Percentiles rank a stretch among this genome's conserved stretches.
phyloP scores from a whole-genome alignment of 2,797 vertebrate genomes.

The Pseudomugil tenellus region DNA sequence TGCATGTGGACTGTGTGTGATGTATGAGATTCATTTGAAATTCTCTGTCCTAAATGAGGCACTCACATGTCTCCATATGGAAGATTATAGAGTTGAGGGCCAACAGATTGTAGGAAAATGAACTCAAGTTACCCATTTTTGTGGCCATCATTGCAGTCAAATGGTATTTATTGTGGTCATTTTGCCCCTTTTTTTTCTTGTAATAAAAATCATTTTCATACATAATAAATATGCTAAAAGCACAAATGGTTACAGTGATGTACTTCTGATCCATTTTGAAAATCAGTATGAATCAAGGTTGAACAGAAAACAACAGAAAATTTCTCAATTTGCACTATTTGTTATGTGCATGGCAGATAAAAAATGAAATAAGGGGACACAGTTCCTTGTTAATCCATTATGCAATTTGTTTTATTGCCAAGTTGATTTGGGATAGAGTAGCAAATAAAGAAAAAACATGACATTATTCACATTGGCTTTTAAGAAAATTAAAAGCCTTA shows the following conservation, averaged over 20 bases:
- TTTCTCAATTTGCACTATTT: background rate
- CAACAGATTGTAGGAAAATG: conserved; percentile 53
- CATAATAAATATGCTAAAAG: conserved; percentile 54
- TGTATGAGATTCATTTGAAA: conserved; percentile 84
- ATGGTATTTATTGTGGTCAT: conserved; percentile 43
- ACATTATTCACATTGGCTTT: conserved; percentile 83
- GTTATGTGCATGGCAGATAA: background rate
- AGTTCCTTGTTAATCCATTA: conserved; percentile 58
- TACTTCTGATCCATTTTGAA: conserved; percentile 6
- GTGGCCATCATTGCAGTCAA: conserved; percentile 53
- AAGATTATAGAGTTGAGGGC: conserved; percentile 38
- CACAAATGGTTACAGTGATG: conserved; percentile 14
- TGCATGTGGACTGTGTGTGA: conserved; percentile 79
- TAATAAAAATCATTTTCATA: conserved; percentile 58
- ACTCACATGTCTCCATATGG: conserved; percentile 71
- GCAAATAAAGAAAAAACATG: conserved; percentile 73
- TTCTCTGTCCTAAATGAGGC: conserved; percentile 79
- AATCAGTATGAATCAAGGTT: conserved; percentile 5
- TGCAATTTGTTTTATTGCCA: conserved; percentile 85
- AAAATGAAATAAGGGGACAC: conserved; percentile 36
- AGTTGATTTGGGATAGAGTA: conserved; percentile 83
- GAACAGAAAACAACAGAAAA: conserved; percentile 3
- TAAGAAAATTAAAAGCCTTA: conserved; percentile 83
- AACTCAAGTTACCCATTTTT: conserved; percentile 55
- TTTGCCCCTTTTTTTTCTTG: conserved; percentile 46